phyloP scores from a whole-genome alignment of 2,113 vertebrate genomes.

The Callocephalon fimbriatum region DNA sequence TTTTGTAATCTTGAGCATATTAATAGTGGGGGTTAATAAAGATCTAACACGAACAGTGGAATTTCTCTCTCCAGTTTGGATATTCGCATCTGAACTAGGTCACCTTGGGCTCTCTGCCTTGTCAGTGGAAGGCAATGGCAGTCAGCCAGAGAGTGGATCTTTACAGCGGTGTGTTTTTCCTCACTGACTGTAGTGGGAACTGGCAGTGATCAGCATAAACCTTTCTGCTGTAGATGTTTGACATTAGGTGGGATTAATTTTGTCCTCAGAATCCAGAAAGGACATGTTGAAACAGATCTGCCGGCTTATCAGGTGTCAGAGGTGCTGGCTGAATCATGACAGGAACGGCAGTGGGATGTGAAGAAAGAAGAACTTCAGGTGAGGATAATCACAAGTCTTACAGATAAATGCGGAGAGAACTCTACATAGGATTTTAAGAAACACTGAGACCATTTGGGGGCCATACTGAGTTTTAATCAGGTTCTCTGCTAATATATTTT shows the following conservation, averaged over 20 bases:
- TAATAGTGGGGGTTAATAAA: neutral
- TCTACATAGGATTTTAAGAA: neutral
- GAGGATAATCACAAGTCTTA: neutral
- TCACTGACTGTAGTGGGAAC: neutral
- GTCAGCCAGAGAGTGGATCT: neutral
- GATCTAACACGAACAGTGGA: neutral
- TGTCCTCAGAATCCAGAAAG: neutral
- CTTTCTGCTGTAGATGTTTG: neutral
- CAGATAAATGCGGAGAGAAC: neutral
- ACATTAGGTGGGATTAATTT: neutral
- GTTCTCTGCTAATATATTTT: neutral
- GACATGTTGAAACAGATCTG: neutral
- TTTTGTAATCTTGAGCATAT: neutral
- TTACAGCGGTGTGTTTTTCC: neutral
- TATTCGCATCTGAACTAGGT: neutral
- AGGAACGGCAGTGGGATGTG: neutral
- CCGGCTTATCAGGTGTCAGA: neutral
- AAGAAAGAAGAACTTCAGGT: neutral
- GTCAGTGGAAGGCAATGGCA: neutral
- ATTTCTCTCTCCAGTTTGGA: rapidly evolving
- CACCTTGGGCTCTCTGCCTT: neutral
- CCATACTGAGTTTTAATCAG: neutral
- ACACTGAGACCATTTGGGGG: neutral
- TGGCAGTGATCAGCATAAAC: neutral
- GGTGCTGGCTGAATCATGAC: neutral